Percentiles rank a stretch among this genome's conserved stretches.
phyloP scores from a whole-genome alignment of 2,888 invertebrate genomes.

The Anodontia alba region DNA sequence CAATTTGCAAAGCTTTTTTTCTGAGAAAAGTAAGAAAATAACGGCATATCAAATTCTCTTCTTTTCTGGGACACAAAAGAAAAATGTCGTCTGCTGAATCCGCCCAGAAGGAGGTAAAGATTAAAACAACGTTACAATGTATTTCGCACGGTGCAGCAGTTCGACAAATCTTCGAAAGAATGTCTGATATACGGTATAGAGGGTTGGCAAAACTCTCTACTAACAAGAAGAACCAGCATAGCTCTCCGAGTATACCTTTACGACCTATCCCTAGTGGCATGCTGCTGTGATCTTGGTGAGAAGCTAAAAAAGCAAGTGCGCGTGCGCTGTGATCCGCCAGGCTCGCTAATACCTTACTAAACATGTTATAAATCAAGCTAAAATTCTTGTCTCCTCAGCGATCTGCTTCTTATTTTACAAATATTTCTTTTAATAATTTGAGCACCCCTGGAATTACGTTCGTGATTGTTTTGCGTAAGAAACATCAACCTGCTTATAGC shows the following conservation, averaged over 20 bases:
- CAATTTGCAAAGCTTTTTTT: no score
- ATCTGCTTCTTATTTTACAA: neutral
- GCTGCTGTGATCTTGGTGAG: neutral
- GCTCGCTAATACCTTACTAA: neutral
- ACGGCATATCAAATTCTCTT: no score
- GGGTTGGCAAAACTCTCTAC: neutral
- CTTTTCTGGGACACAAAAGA: no score
- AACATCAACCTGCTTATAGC: neutral
- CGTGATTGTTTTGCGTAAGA: neutral
- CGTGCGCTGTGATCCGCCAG: neutral
- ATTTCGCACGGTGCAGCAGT: no score
- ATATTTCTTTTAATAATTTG: neutral
- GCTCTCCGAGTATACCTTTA: neutral
- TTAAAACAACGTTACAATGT: no score
- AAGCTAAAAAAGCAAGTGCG: neutral
- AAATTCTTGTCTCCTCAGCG: neutral
- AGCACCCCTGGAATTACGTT: neutral
- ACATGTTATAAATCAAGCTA: conserved; percentile 2
- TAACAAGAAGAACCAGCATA: neutral
- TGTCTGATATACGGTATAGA: no score
- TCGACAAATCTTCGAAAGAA: no score
- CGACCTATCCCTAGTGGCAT: neutral
- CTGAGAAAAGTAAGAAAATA: no score
- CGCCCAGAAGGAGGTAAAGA: no score
- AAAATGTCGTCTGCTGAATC: no score